Evolutionary conservation across 2,888 invertebrate species (phyloP).

Genomic region (Drosophila paranaensis): DNA sequence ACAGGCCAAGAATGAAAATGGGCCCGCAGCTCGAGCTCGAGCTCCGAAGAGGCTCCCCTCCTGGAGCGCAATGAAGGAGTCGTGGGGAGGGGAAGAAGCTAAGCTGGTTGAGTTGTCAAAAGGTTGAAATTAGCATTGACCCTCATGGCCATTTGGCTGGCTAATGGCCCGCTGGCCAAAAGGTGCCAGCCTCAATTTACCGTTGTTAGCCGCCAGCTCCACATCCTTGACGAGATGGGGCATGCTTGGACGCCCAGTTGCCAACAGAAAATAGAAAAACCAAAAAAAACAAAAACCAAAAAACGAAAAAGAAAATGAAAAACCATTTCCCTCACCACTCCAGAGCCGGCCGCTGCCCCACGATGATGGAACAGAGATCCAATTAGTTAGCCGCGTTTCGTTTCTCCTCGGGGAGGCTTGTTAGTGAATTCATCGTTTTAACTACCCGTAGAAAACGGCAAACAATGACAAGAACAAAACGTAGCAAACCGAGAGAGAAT

Average conservation of each 20-base stretch:
- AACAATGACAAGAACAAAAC: constrained; percentile 76
- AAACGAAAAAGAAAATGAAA: constrained; percentile 18
- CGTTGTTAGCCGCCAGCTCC: constrained; percentile 50
- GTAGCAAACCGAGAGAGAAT: constrained; percentile 45
- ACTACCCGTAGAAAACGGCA: constrained; percentile 60
- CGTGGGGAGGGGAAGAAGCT: background rate
- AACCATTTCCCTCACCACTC: constrained; percentile 1
- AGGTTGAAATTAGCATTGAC: constrained; percentile 78
- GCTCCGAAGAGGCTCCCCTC: background rate
- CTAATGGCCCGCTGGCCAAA: constrained; percentile 40
- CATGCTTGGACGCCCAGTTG: constrained; percentile 48
- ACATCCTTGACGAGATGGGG: constrained; percentile 58
- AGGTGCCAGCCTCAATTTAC: constrained; percentile 59
- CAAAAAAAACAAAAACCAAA: background rate
- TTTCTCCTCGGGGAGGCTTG: constrained; percentile 54
- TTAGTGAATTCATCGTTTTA: constrained; percentile 64
- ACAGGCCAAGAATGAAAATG: constrained; percentile 37
- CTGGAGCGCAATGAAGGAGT: constrained; percentile 11
- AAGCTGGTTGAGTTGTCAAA: constrained; percentile 71
- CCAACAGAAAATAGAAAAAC: constrained; percentile 12
- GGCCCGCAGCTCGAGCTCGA: constrained; percentile 31
- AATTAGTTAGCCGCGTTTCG: constrained; percentile 50
- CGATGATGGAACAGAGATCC: constrained; percentile 43
- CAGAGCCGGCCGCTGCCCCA: constrained; percentile 2
- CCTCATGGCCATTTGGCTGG: constrained; percentile 52